Conservation (phyloP, 2,113 vertebrate genomes). For the Micromys minutus region DNA sequence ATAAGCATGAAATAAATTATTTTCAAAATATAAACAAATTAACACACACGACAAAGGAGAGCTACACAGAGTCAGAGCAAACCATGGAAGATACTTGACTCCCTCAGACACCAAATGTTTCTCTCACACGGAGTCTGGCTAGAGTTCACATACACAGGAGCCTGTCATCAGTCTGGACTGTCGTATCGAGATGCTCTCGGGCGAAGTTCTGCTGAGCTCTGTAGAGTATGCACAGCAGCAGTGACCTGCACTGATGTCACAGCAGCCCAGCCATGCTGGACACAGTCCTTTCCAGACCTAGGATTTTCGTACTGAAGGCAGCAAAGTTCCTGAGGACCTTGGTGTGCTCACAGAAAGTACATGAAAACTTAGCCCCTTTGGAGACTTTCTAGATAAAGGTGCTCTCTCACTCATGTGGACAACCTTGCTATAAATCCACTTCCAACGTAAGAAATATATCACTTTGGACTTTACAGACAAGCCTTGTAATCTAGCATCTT, state of each 20-base stretch:
- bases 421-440: not conserved
- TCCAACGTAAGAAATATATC: constrained; percentile 7
- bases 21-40: constrained; percentile 74
- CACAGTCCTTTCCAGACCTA: not conserved
- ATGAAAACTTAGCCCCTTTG: not conserved
- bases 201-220: constrained; percentile 54
- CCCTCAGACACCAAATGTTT: not conserved
- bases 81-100: not conserved
- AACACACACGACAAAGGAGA: not conserved
- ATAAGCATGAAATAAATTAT: constrained; percentile 79
- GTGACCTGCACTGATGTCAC: not conserved
- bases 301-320: not conserved
- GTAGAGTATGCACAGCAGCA: constrained; percentile 59
- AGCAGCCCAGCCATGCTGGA: not conserved
- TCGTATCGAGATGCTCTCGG: not conserved
- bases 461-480: not conserved
- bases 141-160: not conserved
- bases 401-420: not conserved
- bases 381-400: not conserved
- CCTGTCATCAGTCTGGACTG: not conserved
- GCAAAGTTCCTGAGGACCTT: not conserved
- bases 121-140: not conserved
- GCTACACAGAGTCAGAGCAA: not conserved
- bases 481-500: not conserved
- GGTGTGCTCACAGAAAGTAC: not conserved